These are phyloP conservation scores for Oreohelix idahoensis DNA, from an alignment of 1,140 invertebrate species.

Conservation along the genomic window DNA sequence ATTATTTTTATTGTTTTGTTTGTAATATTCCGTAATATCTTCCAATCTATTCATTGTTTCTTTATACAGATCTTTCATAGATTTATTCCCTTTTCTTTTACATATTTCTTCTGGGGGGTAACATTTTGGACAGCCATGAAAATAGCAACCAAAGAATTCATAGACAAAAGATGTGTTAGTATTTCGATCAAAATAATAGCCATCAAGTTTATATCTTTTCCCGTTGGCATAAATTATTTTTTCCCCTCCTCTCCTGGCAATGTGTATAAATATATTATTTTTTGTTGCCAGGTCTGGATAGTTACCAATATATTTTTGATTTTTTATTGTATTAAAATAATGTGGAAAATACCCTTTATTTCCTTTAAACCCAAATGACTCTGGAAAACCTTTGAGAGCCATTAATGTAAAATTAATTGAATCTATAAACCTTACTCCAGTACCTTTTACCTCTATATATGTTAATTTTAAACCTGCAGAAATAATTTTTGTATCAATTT, in stretches of 20 bases:
- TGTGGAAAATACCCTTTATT: no score
- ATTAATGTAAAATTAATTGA: no score
- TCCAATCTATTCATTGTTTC: not conserved
- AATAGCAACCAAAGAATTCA: constrained; percentile 7
- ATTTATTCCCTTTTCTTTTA: constrained; percentile 2
- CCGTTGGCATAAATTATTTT: not conserved
- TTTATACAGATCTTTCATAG: not conserved
- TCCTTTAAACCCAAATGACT: no score
- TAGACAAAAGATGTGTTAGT: not conserved
- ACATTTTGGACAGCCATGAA: constrained; percentile 1
- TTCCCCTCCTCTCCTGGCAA: not conserved
- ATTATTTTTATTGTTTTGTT: not conserved
- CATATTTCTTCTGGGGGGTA: not conserved
- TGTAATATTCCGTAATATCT: not conserved
- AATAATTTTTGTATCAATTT: no score
- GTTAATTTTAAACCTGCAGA: no score
- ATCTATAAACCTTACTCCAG: no score
- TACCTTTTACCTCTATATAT: no score
- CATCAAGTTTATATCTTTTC: constrained; percentile 5
- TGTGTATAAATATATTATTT: not conserved
- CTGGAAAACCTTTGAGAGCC: no score
- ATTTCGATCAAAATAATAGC: constrained; percentile 2
- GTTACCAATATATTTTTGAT: no score
- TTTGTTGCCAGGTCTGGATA: not conserved
- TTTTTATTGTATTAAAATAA: no score